Base-by-base conservation (phyloP, 1,140 invertebrate species). In the Protaetia brevitarsis region DNA sequence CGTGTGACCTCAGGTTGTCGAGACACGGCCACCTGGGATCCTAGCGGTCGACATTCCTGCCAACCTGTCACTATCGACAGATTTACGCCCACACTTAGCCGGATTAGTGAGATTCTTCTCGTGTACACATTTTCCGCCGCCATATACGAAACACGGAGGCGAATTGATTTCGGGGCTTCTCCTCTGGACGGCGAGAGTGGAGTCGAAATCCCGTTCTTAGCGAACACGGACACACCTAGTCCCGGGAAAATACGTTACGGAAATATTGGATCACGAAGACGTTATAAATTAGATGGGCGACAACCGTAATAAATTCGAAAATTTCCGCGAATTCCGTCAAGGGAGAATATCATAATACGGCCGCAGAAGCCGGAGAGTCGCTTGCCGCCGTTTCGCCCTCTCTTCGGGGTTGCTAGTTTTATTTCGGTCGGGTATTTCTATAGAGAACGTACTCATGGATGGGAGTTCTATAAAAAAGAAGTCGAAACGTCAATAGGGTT, bases 21-120 rank as follows among this genome's bases (percentile, higher is more conserved):
- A 13, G 21, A 58, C 56, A 58, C 28, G 23, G 21, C 56, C 56
- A 58, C 56, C 56, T 58, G 56, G 56, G 56, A 58, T 58, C 23
- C 26, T n/a, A 16, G 28, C n/a, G 56, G 26, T 27, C 56, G 26
- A 58, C 28, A 13, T 58, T 58, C 29, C 56, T 30, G 56, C 26
- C 28, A 8, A 16, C 56, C 23, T 13, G 56, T 58, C 56, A 58
- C 21, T 58, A 58, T 58, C 56, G 56, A 58, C 56, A 58, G 56
- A 58, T 58, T 58, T 58, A 58, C 56, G 23, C 56, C 56, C 56
- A 30, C 56, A 58, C 56, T 58, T 58, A 58, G 56, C 56, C n/a
- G 56, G 56, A 58, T 58, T 58, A 58, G 56, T 45, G 41, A 45
- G 41, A 45, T 45, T 45, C 41, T 19, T 45, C 13, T 45, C 41